Base-by-base conservation (phyloP, 2,888 invertebrate genomes). In the Timema podura region DNA sequence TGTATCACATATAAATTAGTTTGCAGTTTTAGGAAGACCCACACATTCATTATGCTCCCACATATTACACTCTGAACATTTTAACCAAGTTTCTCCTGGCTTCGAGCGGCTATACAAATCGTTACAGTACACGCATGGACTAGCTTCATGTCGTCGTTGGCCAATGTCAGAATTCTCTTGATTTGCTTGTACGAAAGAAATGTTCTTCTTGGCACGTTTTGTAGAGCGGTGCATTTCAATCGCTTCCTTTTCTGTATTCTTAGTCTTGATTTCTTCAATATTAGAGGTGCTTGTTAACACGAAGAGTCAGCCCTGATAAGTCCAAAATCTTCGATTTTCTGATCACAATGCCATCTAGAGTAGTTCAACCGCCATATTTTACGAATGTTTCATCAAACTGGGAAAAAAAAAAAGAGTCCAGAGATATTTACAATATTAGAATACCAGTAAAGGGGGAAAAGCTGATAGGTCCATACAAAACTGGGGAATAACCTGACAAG, bases 91-190 rank as follows among this genome's bases (percentile, higher is more conserved):
- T 49, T 49, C 9, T 49, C 49, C 54, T 54, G 54, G 11, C 54
- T 54, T 54, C 54, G 54, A 54, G 54, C 54, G 54, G 6, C 54
- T 54, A 10, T 54, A 54, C 54, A 54, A 54, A 54, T 54, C 54
- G 6, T 54, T 54, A 10, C 54, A 54, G 16, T 54, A 10, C 54
- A 54, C 13, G 11, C 54, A 54, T 54, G 54, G 54, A 10, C n/a
- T 54, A 10, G 13, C 54, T 54, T 54, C 54, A 54, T n/a, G n/a
- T n/a, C n/a, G n/a, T n/a, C n/a, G n/a, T 54, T 10, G 16, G 13
- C 54, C 54, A 54, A 6, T 16, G 10, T 54, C 10, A 54, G 54
- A 54, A 54, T 54, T 16, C 11, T 54, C 54, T 10, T 54, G 54
- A 54, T 6, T 54, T 7, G 6, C 54, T 7, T 54, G 54, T 15